phyloP scores from a whole-genome alignment of 2,888 invertebrate species.

The Spisula subtruncata region DNA sequence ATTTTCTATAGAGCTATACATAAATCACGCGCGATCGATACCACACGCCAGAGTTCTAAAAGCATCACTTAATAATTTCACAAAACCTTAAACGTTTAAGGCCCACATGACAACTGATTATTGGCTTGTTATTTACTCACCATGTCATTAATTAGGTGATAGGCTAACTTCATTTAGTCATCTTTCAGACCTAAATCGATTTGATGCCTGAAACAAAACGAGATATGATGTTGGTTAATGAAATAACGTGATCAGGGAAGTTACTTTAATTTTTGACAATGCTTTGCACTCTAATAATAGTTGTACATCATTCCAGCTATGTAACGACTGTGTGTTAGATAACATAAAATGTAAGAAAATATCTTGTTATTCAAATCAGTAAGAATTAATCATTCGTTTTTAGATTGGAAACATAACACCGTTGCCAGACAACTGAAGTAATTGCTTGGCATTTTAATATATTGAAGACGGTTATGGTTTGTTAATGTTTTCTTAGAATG shows the following conservation, averaged over 20 bases:
- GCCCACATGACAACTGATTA: not conserved
- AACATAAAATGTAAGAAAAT: not conserved
- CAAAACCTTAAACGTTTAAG: not conserved
- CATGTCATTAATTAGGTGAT: not conserved
- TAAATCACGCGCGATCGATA: too few species aligned
- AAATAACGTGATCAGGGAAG: not conserved
- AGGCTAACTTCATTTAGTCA: not conserved
- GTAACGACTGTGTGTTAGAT: too few species aligned
- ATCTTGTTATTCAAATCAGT: not conserved
- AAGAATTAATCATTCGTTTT: not conserved
- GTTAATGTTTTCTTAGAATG: not conserved
- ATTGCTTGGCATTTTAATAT: not conserved
- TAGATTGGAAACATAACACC: not conserved
- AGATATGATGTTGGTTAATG: not conserved
- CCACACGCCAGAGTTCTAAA: too few species aligned
- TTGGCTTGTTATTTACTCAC: not conserved
- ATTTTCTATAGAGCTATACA: too few species aligned
- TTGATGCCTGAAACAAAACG: not conserved
- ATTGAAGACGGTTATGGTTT: not conserved
- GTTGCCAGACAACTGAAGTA: not conserved
- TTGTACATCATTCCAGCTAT: too few species aligned
- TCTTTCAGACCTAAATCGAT: constrained; percentile 1
- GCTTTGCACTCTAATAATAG: too few species aligned
- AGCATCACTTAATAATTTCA: too few species aligned
- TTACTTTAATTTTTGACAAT: not conserved